Evolutionary conservation across 2,797 vertebrate genomes (phyloP).

Genomic region (Alfaro cultratus): DNA sequence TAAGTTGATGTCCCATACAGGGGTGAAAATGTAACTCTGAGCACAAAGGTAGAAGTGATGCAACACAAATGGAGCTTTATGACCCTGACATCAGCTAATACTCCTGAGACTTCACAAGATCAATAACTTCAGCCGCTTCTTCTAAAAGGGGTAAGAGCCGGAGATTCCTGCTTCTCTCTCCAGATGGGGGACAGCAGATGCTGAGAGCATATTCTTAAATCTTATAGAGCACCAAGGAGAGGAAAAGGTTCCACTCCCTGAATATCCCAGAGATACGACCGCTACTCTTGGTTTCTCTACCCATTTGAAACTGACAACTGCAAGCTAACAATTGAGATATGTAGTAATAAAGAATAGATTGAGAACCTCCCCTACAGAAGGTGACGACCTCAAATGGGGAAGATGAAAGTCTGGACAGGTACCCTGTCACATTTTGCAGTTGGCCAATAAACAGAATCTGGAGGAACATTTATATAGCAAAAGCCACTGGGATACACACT

Average conservation of each 20-base stretch:
- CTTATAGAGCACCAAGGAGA: slow-evolving; percentile 38
- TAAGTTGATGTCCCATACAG: not conserved
- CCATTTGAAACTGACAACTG: slow-evolving; percentile 31
- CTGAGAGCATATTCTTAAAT: slow-evolving; percentile 74
- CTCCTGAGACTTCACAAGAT: slow-evolving; percentile 45
- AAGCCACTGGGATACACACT: slow-evolving; percentile 69
- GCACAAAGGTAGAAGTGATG: slow-evolving; percentile 16
- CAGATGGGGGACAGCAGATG: slow-evolving; percentile 77
- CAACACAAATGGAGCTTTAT: slow-evolving; percentile 87
- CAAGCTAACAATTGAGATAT: slow-evolving; percentile 35
- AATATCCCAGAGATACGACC: slow-evolving; percentile 52
- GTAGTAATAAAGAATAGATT: slow-evolving; percentile 24
- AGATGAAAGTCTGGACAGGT: slow-evolving; percentile 43
- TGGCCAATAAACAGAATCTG: slow-evolving; percentile 60
- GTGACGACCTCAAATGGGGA: slow-evolving; percentile 10
- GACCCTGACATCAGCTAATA: slow-evolving; percentile 86
- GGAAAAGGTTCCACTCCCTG: slow-evolving; percentile 39
- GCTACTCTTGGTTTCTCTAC: slow-evolving; percentile 44
- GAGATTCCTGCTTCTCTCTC: slow-evolving; percentile 74
- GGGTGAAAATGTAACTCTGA: slow-evolving; percentile 6
- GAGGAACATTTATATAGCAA: slow-evolving; percentile 68
- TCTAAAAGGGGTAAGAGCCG: slow-evolving; percentile 3
- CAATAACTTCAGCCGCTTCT: slow-evolving; percentile 68
- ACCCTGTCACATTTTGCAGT: slow-evolving; percentile 58
- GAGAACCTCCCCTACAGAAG: slow-evolving; percentile 22